Conservation (phyloP, 35 echinoderm and acorn worm species). For the Eucidaris tribuloides region DNA sequence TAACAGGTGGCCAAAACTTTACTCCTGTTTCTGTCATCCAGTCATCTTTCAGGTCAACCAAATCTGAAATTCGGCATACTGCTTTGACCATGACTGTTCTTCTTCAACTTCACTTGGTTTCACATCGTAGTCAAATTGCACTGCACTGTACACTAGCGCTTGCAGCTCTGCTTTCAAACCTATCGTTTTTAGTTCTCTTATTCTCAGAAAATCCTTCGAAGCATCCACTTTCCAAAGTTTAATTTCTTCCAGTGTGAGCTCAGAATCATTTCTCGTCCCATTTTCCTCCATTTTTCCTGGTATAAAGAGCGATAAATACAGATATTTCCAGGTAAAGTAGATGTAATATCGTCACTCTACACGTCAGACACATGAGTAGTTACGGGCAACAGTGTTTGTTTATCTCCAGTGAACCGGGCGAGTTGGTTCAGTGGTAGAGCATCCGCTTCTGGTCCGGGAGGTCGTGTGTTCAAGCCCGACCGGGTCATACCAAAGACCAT, state of each 20-base stretch:
- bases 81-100: not conserved
- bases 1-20: constrained; percentile 40
- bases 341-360: not conserved
- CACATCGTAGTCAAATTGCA: not conserved
- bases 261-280: not conserved
- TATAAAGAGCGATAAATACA: not conserved
- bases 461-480: no score
- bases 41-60: constrained; percentile 24
- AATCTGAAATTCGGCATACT: constrained; percentile 30
- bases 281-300: not conserved
- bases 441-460: no score
- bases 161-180: constrained; percentile 11
- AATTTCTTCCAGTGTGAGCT: not conserved
- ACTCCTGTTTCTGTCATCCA: constrained; percentile 46
- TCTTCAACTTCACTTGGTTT: constrained; percentile 4
- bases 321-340: no score
- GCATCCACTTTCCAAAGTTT: not conserved
- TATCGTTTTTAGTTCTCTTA: constrained; percentile 7
- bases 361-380: not conserved
- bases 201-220: not conserved
- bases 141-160: constrained; percentile 8
- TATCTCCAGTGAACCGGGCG: constrained; percentile 19
- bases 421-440: no score
- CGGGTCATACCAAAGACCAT: no score
- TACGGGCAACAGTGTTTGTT: not conserved